Conservation (phyloP, 2,888 invertebrate species). For the Stenoptilia bipunctidactyla region DNA sequence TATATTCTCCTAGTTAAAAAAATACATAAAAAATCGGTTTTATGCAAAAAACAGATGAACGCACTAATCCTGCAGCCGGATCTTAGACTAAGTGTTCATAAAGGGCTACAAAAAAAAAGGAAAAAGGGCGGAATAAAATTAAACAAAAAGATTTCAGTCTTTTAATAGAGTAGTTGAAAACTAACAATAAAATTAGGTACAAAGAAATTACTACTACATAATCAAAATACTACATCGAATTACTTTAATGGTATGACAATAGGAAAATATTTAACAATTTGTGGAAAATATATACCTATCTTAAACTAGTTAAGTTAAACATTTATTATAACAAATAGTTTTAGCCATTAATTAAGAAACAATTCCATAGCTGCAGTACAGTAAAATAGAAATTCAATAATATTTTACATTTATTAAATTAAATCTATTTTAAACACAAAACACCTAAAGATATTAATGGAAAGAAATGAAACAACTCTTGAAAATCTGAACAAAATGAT, state of each 20-base stretch:
- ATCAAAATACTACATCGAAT: slow-evolving; percentile 12
- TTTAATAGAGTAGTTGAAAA: slow-evolving; percentile 60
- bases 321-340: slow-evolving; percentile 4
- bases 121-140: slow-evolving; percentile 7
- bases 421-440: background rate
- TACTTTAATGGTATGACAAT: slow-evolving; percentile 15
- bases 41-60: no score
- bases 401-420: slow-evolving; percentile 5
- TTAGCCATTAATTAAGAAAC: slow-evolving; percentile 8
- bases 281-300: background rate
- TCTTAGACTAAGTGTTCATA: no score
- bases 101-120: no score
- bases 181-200: slow-evolving; percentile 41
- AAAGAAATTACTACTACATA: slow-evolving; percentile 29
- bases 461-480: no score
- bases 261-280: slow-evolving; percentile 5
- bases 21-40: no score
- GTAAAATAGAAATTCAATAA: slow-evolving; percentile 6
- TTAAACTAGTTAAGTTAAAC: slow-evolving; percentile 5
- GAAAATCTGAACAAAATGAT: no score
- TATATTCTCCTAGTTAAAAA: no score
- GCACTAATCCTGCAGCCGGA: no score
- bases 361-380: slow-evolving; percentile 19
- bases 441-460: no score
- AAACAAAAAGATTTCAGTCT: slow-evolving; percentile 48